Conservation (phyloP, 2,888 invertebrate genomes). For the Apotomis betuletana region DNA sequence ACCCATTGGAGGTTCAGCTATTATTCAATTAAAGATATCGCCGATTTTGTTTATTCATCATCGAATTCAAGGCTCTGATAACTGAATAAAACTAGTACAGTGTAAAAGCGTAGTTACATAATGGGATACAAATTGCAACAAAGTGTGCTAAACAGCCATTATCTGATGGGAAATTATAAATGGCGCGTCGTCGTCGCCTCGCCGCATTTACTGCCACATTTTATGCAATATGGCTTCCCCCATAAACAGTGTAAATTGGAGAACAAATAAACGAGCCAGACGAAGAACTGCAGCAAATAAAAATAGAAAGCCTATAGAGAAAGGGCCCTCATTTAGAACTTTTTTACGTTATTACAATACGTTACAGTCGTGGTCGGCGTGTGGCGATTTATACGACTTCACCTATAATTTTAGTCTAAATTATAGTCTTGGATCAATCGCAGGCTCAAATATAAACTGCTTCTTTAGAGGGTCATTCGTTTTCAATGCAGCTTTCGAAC, state of each 20-base stretch:
- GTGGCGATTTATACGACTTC: slow-evolving; percentile 64
- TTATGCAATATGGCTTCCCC: slow-evolving; percentile 28
- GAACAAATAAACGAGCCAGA: slow-evolving; percentile 44
- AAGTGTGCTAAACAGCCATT: slow-evolving; percentile 30
- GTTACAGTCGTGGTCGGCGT: slow-evolving; percentile 60
- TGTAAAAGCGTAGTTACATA: slow-evolving; percentile 36
- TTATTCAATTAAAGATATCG: no score
- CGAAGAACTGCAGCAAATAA: slow-evolving; percentile 53
- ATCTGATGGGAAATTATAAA: slow-evolving; percentile 30
- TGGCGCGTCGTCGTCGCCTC: slow-evolving; percentile 20
- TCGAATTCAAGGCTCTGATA: background rate
- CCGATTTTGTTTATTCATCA: no score
- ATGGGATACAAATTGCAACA: slow-evolving; percentile 29
- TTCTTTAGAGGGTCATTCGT: slow-evolving; percentile 41
- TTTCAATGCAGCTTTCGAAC: slow-evolving; percentile 34
- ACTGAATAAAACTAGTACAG: slow-evolving; percentile 17
- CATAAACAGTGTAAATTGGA: slow-evolving; percentile 37
- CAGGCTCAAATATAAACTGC: slow-evolving; percentile 47
- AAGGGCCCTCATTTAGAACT: slow-evolving; percentile 57
- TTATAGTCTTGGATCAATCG: slow-evolving; percentile 58
- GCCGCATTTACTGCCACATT: slow-evolving; percentile 19
- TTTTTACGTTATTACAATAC: slow-evolving; percentile 65
- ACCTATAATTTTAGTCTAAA: slow-evolving; percentile 66
- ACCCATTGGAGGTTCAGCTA: background rate
- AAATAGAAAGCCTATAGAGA: slow-evolving; percentile 68